Evolutionary conservation across 2,797 vertebrate genomes (phyloP).

Genomic region (Lutjanus campechanus): DNA sequence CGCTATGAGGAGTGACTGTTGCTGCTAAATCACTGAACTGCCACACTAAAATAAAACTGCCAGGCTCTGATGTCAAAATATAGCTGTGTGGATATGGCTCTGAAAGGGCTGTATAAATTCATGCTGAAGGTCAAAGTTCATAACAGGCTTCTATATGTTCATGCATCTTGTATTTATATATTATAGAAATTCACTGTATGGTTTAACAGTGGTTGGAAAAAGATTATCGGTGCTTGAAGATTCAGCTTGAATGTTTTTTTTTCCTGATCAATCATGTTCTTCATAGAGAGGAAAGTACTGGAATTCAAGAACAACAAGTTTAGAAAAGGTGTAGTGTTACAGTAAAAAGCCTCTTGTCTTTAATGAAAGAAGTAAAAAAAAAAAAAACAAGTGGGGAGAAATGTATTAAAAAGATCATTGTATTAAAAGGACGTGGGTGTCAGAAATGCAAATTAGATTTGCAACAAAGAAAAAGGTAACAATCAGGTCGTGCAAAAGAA

Average conservation of each 20-base stretch:
- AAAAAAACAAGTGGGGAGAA: background rate
- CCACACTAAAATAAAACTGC: conserved; percentile 43
- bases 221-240: background rate
- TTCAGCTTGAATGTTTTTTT: background rate
- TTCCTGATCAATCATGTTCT: background rate
- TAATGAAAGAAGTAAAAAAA: background rate
- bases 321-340: background rate
- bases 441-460: conserved; percentile 24
- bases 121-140: conserved; percentile 1
- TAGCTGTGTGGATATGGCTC: conserved; percentile 5
- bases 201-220: background rate
- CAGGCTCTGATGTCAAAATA: conserved; percentile 25
- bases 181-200: background rate
- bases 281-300: background rate
- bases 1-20: conserved; percentile 61
- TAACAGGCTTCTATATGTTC: background rate
- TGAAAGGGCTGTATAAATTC: background rate
- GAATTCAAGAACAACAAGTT: background rate
- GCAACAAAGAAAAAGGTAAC: conserved; percentile 2
- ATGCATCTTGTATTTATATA: conserved; percentile 12
- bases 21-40: conserved; percentile 60
- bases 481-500: background rate
- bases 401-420: background rate
- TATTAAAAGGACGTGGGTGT: conserved; percentile 9
- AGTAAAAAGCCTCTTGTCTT: background rate